Evolutionary conservation across 2,888 invertebrate genomes (phyloP), one percentile per base, ranked within the genome.

Genomic region (Tachina lurida): DNA sequence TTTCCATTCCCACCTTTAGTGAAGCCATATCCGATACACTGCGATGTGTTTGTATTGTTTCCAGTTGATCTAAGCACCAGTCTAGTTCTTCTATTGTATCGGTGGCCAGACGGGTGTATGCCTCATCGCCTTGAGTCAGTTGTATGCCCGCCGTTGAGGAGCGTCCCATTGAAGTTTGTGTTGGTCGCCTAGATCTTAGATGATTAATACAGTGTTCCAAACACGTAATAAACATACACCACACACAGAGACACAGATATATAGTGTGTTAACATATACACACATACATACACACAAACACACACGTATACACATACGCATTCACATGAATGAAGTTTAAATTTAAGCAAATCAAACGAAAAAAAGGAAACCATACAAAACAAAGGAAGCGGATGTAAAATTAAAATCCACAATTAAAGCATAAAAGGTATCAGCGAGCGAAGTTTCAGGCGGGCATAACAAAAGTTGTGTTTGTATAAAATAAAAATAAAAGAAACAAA

Each of bases 11-110:
- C 94, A 99, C 99, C 97, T 99, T 99, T 92, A 98, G 96, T 89
- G 99, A 98, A 91, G 99, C 99, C 99, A 99, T 99, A 93, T 99
- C 99, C 88, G 98, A 98, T 90, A 99, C 99, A 90, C 98, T 99
- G 92, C 99, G 96, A 94, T 99, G 99, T 87, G 99, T 99, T 95
- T 99, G 99, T 93, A 99, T 99, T 89, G 98, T 99, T 94, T 99
- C 99, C 93, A 99, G 94, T 94, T 99, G 99, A 94, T 99, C 99
- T 94, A 99, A 95, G 93, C 99, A 99, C 99, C 99, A 99, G 94
- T 99, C 99, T 93, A 99, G 94, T 94, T 99, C 99, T 93, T 99
- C 99, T 94, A 99, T 96, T 63, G 99, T 99, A 93, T 99, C 98
- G 93, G 97, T 94, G 83, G 98, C 98, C 93, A 98, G 94, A 93